These are phyloP conservation scores for Himalopsyche japonica DNA, from an alignment of 2,888 invertebrate genomes.

Conservation along the genomic window DNA sequence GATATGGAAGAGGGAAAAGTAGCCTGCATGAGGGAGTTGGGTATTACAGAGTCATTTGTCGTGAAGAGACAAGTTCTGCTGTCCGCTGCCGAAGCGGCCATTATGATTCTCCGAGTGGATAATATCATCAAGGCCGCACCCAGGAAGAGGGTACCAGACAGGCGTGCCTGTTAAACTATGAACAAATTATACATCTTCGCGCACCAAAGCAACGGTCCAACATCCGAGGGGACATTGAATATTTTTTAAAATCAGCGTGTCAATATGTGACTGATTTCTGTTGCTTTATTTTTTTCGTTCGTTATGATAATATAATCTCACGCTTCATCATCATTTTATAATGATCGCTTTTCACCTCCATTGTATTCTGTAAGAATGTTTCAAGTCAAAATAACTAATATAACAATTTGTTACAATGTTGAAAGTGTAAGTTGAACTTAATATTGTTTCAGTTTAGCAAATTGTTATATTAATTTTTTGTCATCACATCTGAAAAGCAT, in stretches of 20 bases:
- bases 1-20: slow-evolving; percentile 89
- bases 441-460: neutral
- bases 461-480: neutral
- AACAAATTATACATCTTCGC: neutral
- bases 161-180: slow-evolving; percentile 74
- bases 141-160: slow-evolving; percentile 83
- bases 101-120: slow-evolving; percentile 98
- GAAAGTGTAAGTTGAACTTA: neutral
- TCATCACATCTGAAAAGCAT: no score
- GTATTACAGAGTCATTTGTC: slow-evolving; percentile 95
- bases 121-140: slow-evolving; percentile 94
- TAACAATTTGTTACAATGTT: neutral
- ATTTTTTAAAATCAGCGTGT: no score
- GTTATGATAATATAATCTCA: neutral
- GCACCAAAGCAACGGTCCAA: neutral
- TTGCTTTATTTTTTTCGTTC: neutral
- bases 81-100: slow-evolving; percentile 95
- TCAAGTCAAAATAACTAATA: no score
- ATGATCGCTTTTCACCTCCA: neutral
- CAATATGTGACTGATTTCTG: neutral
- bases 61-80: slow-evolving; percentile 95
- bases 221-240: neutral
- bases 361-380: neutral
- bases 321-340: neutral
- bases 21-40: slow-evolving; percentile 88